phyloP scores from a whole-genome alignment of 2,797 vertebrate genomes.

The Smutsia gigantea region DNA sequence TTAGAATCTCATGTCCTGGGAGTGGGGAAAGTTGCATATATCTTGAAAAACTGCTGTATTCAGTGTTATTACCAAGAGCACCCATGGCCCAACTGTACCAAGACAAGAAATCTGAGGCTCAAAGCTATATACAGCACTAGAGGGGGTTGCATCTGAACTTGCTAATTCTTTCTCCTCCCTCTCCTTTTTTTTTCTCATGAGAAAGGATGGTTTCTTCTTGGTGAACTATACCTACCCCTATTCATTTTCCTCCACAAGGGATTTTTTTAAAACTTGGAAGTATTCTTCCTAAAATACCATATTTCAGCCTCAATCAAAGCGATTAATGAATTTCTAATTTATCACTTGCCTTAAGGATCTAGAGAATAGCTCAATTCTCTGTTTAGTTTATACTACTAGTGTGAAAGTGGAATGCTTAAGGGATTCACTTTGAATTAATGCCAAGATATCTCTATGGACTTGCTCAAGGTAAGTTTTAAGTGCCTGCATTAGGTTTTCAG shows the following conservation, averaged over 20 bases:
- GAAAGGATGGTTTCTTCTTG: slow-evolving; percentile 75
- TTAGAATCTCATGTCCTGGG: slow-evolving; percentile 70
- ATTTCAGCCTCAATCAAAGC: slow-evolving; percentile 85
- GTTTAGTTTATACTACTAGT: slow-evolving; percentile 77
- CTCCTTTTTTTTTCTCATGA: slow-evolving; percentile 58
- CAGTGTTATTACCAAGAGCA: slow-evolving; percentile 55
- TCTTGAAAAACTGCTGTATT: slow-evolving; percentile 70
- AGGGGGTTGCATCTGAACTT: slow-evolving; percentile 53
- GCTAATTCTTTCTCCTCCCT: slow-evolving; percentile 50
- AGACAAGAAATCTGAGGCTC: slow-evolving; percentile 4
- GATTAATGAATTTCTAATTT: slow-evolving; percentile 88
- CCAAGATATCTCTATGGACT: slow-evolving; percentile 68
- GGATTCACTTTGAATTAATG: slow-evolving; percentile 83
- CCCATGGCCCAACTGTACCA: neutral
- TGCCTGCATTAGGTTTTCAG: slow-evolving; percentile 11
- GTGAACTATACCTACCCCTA: slow-evolving; percentile 68
- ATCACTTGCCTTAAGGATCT: slow-evolving; percentile 85
- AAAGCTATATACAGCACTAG: slow-evolving; percentile 60
- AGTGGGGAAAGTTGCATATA: slow-evolving; percentile 49
- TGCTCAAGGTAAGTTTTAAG: slow-evolving; percentile 75
- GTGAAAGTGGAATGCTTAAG: slow-evolving; percentile 79
- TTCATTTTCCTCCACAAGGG: slow-evolving; percentile 55
- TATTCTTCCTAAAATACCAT: slow-evolving; percentile 81
- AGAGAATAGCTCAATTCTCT: slow-evolving; percentile 81
- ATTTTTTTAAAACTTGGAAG: slow-evolving; percentile 75